Base-by-base conservation (phyloP, 2,888 invertebrate genomes). In the Limnephilus lunatus region DNA sequence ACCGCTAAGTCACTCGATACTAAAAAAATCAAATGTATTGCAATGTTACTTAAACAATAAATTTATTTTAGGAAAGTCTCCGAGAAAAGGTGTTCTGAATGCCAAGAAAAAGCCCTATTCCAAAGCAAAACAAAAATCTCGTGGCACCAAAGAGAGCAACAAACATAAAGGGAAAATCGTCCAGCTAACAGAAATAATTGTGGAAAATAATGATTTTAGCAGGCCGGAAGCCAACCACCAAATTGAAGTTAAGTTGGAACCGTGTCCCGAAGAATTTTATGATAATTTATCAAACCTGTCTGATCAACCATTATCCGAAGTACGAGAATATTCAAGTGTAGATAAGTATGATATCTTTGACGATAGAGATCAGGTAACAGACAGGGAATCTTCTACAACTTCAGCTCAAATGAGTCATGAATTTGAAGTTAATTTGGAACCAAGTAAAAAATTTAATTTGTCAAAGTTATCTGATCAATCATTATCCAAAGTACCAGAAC, bases 311-410 rank as follows among this genome's bases (percentile, higher is more conserved):
- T 30, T 53, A 53, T 32, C 14, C 30, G 30, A 85, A 44, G 11
- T 25, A 86, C 39, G 1, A 31, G 44, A 30, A 25, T n/a, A 48
- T 3, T 68, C 53, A 19, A n/a, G 31, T 25, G 31, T 39, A 32
- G 81, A 88, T 25, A 88, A 88, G 15, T 25, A 68, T 35, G 35
- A 80, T 9, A 32, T 80, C 25, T 88, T 32, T 35, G 32, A n/a
- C 3, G n/a, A 1, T 12, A 15, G 9, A 30, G 83, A 83, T 19
- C 31, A 35, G 15, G 31, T 32, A 83, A 83, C 19, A 15, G 81
- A 35, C 1, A 80, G 32, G 35, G 81, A 88, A 80, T 81, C 88
- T 19, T 88, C 88, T 12, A 88, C 88, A 39, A 88, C 88, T 30
- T 88, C 81, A 14, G 88, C 68, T 4, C 88, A 88, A 32, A 88